Conservation (phyloP, 2,888 invertebrate genomes). For the Hemaris fuciformis region DNA sequence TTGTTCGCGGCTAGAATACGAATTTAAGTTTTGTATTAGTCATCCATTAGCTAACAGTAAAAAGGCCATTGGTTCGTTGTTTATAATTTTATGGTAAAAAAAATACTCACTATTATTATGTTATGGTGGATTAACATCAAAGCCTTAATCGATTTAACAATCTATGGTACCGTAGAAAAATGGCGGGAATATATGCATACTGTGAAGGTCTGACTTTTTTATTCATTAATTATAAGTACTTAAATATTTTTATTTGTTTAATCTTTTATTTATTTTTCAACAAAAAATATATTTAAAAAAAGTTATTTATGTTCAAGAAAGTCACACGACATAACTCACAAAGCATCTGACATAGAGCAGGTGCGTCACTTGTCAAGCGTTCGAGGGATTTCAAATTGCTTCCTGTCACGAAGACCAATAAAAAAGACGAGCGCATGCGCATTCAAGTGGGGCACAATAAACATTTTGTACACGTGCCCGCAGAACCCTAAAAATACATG, state of each 20-base stretch:
- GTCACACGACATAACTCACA: background rate
- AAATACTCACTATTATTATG: conserved; percentile 1
- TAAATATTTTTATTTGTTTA: background rate
- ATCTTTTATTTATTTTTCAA: background rate
- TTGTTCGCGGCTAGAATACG: conserved; percentile 13
- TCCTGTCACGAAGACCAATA: conserved; percentile 3
- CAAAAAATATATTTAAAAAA: background rate
- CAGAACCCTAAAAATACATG: conserved; percentile 31
- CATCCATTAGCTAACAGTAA: conserved; percentile 7
- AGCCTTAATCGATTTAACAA: background rate
- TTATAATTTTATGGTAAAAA: background rate
- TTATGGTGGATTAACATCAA: conserved; percentile 6
- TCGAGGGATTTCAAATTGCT: conserved; percentile 1
- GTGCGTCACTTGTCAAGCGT: background rate
- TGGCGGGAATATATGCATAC: background rate
- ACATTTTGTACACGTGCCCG: background rate
- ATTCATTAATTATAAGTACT: background rate
- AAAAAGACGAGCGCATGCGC: background rate
- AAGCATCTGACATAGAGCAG: background rate
- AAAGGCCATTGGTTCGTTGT: background rate
- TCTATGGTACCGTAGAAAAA: background rate
- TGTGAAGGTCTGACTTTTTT: background rate
- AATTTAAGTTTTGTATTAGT: conserved; percentile 9
- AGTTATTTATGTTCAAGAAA: background rate
- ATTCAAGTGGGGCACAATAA: background rate